Base-by-base conservation (phyloP, 2,797 vertebrate species). In the Eulemur rubriventer region DNA sequence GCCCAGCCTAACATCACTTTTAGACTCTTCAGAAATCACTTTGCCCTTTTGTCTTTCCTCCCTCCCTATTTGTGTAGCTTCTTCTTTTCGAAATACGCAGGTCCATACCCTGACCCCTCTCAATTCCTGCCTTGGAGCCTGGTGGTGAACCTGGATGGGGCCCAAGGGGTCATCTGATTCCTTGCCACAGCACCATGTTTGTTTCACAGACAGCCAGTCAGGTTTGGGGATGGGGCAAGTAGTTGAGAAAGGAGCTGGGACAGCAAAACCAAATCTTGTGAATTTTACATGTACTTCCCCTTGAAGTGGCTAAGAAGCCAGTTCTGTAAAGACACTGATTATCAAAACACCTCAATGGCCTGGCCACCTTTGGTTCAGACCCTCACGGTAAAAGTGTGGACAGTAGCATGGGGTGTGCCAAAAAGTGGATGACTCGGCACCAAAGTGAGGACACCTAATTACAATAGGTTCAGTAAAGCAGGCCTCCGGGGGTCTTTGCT, bases 251-350 rank as follows among this genome's bases (percentile, higher is more conserved):
- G 24, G 63, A 90, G 41, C 72, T 52, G 38, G 50, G 38, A 33
- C 13, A 24, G 30, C 43, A 76, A 82, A 97, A 78, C 41, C 2
- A 63, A 59, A 76, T 69, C 80, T 88, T 72, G 38, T 84, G 28
- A 50, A 33, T 55, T 52, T 11, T 17, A 22, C 43, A 7, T 30
- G 28, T 82, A 28, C 50, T 63, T 89, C 30, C n/a, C 72, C 4
- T 43, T 70, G 52, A 83, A 81, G 57, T 63, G 16, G 20, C 80
- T 52, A 78, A 91, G 35, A 81, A 78, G 69, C 30, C 22, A 17
- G 73, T 73, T 96, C 67, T 89, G 4, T 92, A 69, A 92, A 92
- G 92, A 57, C 43, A 63, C 41, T 78, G 67, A 78, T 85, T 94
- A 55, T 86, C 50, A 92, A 48, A 88, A 67, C 30, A 67, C 35